A percentile compares a stretch with the other conserved stretches of the same genome.
phyloP scores from a whole-genome alignment of 1,140 invertebrate species.

The Marisa cornuarietis region DNA sequence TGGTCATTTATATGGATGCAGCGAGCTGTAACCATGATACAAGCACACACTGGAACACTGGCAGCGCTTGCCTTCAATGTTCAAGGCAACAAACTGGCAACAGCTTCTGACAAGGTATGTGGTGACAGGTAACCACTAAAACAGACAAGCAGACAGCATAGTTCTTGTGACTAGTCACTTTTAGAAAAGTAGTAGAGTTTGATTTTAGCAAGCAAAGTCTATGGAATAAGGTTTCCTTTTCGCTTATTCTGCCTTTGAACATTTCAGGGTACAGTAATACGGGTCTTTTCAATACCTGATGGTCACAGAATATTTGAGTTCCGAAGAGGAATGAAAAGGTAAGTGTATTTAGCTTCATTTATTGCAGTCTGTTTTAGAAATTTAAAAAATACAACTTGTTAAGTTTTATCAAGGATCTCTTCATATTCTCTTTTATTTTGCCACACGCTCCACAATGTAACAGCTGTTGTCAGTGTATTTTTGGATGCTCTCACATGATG shows the following conservation, averaged over 20 bases:
- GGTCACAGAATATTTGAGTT: constrained; percentile 94
- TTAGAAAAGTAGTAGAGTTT: neutral
- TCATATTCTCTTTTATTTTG: no score
- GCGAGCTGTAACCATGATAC: constrained; percentile 95
- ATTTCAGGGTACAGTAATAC: constrained; percentile 90
- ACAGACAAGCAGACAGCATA: neutral
- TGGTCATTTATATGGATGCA: constrained; percentile 64
- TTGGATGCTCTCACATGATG: no score
- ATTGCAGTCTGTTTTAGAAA: no score
- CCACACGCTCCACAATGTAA: no score
- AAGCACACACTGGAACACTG: constrained; percentile 95
- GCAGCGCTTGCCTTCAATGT: constrained; percentile 94
- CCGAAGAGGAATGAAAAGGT: constrained; percentile 95
- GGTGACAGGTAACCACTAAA: neutral
- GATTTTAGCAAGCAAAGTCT: no score
- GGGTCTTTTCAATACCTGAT: constrained; percentile 90
- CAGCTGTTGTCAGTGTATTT: no score
- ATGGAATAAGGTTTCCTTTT: neutral
- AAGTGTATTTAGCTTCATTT: constrained; percentile 47
- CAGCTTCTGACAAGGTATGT: constrained; percentile 80
- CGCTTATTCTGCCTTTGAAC: neutral
- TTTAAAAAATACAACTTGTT: no score
- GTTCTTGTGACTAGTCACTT: neutral
- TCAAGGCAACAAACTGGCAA: constrained; percentile 87
- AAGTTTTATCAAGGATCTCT: no score